A percentile compares a stretch with the other conserved stretches of the same genome.
These are phyloP conservation scores for Rotaria magnacalcarata DNA, from an alignment of 2,888 invertebrate genomes.

Conservation along the genomic window DNA sequence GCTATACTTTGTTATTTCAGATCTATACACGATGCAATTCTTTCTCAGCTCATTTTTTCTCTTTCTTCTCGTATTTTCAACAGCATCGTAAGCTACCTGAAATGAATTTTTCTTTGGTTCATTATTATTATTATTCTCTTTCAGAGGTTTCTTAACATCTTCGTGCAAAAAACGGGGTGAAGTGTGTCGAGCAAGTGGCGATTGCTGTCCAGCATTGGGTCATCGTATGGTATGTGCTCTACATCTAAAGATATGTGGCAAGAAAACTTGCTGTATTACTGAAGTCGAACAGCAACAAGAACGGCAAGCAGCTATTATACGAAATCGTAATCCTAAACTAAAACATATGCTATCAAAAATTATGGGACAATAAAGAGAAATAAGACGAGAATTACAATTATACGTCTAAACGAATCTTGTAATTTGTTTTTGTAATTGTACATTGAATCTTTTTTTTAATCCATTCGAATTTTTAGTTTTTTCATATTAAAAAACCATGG, in stretches of 20 bases:
- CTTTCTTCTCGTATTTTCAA: neutral
- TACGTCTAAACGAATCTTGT: no score
- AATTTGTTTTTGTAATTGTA: no score
- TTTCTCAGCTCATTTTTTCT: neutral
- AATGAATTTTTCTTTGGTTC: neutral
- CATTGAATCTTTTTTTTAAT: no score
- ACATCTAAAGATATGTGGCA: neutral
- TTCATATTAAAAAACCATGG: no score
- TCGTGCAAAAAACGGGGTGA: neutral
- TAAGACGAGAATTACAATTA: no score
- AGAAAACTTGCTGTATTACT: neutral
- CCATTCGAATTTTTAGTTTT: no score
- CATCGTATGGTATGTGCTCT: neutral
- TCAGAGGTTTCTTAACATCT: neutral
- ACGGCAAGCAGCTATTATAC: neutral
- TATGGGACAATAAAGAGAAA: no score
- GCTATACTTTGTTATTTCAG: no score
- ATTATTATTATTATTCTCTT: neutral
- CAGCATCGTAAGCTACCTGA: neutral
- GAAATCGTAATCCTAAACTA: neutral
- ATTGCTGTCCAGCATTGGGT: neutral
- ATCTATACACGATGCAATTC: neutral
- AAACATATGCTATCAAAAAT: neutral
- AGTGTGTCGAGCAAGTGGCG: neutral
- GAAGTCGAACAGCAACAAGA: slow-evolving; percentile 2